Conservation (phyloP, 2,797 vertebrate species). For the Acridotheres tristis region DNA sequence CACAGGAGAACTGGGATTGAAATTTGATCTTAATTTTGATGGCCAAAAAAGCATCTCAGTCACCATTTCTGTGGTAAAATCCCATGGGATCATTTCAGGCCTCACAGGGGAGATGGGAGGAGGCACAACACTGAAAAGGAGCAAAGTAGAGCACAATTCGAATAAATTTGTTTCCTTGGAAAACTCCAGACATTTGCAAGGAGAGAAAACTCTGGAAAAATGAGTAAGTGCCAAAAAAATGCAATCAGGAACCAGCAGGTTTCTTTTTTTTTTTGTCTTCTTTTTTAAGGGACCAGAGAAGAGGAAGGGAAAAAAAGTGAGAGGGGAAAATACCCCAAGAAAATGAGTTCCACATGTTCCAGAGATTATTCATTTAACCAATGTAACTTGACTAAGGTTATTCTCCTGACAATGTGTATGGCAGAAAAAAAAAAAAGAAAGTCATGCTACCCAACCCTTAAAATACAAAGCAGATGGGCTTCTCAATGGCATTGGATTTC, state of each 20-base stretch:
- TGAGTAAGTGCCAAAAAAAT: conserved; percentile 62
- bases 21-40: neutral
- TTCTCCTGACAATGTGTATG: conserved; percentile 55
- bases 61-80: neutral
- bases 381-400: conserved; percentile 69
- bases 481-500: neutral
- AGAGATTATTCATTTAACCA: conserved; percentile 61
- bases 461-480: conserved; percentile 74
- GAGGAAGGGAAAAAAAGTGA: neutral
- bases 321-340: conserved; percentile 51
- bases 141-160: neutral
- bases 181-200: neutral
- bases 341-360: conserved; percentile 80
- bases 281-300: conserved; percentile 37
- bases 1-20: neutral
- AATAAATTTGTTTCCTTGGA: neutral
- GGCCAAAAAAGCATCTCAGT: neutral
- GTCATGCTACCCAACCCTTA: conserved; percentile 40
- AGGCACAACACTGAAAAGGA: neutral
- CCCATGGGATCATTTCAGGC: neutral
- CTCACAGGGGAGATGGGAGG: neutral
- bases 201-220: conserved; percentile 12
- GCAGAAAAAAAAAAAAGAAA: conserved; percentile 27
- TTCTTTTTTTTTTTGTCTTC: conserved; percentile 41
- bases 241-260: conserved; percentile 30